A percentile compares a stretch with the other conserved stretches of the same genome.
Conservation (phyloP, 2,113 vertebrate genomes). For the Cyprinodon brontotheroides region DNA sequence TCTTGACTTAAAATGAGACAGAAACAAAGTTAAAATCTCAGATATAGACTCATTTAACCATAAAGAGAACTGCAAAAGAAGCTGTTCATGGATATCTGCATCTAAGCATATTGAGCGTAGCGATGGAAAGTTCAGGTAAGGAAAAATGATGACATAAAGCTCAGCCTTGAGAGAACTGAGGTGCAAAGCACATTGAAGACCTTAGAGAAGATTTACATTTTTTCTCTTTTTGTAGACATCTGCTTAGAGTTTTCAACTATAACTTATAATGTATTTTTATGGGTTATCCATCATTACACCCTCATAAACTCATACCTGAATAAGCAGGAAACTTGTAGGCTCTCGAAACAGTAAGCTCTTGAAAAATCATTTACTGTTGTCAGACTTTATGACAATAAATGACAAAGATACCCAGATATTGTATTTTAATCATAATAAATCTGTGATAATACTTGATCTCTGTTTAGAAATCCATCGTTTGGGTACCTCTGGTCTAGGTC, state of each 20-base stretch:
- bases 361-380: not conserved
- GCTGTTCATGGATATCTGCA: not conserved
- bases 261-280: not conserved
- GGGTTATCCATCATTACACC: not conserved
- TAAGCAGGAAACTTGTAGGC: not conserved
- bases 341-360: too few relatives aligned
- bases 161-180: not conserved
- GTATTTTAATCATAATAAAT: not conserved
- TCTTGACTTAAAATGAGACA: not conserved
- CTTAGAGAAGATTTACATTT: too few relatives aligned
- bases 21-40: too few relatives aligned
- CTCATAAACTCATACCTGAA: not conserved
- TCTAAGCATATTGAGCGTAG: not conserved
- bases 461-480: not conserved
- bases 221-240: too few relatives aligned
- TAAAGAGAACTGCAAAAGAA: not conserved
- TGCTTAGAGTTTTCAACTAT: not conserved
- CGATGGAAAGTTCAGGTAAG: not conserved
- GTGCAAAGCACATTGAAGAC: not conserved
- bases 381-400: not conserved
- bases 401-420: not conserved
- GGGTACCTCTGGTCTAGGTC: constrained; percentile 47
- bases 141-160: not conserved
- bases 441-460: not conserved
- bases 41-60: not conserved